Evolutionary conservation across 53 echinoderm and acorn worm species (phyloP).

Genomic region (Mesocentrotus franciscanus): DNA sequence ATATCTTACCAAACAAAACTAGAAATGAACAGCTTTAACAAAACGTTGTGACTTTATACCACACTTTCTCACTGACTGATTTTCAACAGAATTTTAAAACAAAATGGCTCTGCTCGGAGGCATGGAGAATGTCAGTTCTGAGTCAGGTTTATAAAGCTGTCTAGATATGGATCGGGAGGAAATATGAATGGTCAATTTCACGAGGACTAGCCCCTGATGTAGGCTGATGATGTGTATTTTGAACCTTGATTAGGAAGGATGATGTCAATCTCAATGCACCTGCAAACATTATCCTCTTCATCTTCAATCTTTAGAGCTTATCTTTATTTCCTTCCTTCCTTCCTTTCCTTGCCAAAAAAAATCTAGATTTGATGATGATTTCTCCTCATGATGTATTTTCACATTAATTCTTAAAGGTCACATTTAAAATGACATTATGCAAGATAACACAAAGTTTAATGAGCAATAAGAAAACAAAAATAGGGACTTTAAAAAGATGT

Average conservation of each 20-base stretch:
- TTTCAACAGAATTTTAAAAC: too few relatives aligned
- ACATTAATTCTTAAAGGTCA: too few relatives aligned
- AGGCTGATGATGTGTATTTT: constrained; percentile 9
- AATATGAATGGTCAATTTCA: background rate
- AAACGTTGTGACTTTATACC: too few relatives aligned
- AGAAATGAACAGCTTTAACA: too few relatives aligned
- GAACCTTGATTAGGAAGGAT: constrained; percentile 11
- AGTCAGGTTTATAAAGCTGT: constrained; percentile 18
- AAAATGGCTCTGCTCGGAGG: too few relatives aligned
- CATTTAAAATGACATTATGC: too few relatives aligned
- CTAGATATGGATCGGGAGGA: background rate
- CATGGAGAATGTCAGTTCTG: too few relatives aligned
- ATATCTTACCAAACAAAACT: too few relatives aligned
- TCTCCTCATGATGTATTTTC: background rate
- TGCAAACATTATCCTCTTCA: constrained; percentile 34
- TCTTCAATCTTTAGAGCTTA: background rate
- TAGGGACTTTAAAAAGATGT: too few relatives aligned
- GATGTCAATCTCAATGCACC: constrained; percentile 22
- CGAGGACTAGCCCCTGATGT: background rate
- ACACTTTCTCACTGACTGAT: too few relatives aligned
- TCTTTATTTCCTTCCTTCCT: constrained; percentile 18
- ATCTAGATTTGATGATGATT: background rate
- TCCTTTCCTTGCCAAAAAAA: background rate
- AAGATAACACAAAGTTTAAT: too few relatives aligned
- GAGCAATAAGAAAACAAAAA: too few relatives aligned